phyloP scores from a whole-genome alignment of 2,113 vertebrate species.

The Protobothrops mucrosquamatus region DNA sequence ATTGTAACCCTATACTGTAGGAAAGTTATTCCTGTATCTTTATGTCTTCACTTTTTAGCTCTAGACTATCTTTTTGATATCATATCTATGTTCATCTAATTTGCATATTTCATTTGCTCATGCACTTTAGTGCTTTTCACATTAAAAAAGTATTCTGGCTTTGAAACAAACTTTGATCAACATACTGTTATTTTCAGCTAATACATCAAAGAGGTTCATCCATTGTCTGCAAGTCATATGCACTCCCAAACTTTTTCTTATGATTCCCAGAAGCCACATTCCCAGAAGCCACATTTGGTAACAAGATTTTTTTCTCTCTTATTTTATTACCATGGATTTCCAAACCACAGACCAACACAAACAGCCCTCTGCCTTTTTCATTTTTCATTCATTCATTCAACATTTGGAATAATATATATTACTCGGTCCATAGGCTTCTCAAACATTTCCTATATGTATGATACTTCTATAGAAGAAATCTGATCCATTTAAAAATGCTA shows the following conservation, averaged over 20 bases:
- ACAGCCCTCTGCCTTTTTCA: background rate
- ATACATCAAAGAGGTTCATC: background rate
- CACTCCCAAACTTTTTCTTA: background rate
- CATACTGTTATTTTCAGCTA: background rate
- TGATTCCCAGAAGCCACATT: background rate
- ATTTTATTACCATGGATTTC: background rate
- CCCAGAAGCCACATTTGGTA: background rate
- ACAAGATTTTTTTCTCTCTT: background rate
- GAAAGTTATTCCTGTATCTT: background rate
- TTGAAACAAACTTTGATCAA: background rate
- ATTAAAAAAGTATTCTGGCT: background rate
- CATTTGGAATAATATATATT: background rate
- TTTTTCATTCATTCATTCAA: background rate
- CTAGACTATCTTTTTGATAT: background rate
- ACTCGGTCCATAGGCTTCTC: background rate
- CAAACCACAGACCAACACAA: background rate
- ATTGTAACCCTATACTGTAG: background rate
- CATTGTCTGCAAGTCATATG: background rate
- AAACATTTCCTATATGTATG: background rate
- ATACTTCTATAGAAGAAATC: background rate
- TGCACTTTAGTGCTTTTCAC: background rate
- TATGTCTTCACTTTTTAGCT: background rate
- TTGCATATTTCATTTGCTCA: background rate
- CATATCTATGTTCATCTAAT: background rate
- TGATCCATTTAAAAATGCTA: background rate